Evolutionary conservation across 92 coral and sea anemone genomes (phyloP), one percentile per base, ranked within the genome.

Genomic region (Epizoanthus fatuus): DNA sequence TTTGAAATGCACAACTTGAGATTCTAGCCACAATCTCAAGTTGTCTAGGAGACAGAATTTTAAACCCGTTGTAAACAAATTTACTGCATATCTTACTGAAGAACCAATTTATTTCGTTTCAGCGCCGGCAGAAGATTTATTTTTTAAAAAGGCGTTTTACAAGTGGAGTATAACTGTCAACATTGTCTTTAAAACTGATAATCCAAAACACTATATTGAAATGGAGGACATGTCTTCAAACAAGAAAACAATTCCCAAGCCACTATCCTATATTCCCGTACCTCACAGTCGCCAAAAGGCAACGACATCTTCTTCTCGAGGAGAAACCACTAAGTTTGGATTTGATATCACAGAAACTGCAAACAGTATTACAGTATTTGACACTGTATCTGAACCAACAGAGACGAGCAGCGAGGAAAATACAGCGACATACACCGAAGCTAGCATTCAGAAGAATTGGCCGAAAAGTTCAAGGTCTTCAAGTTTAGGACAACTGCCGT

Each of bases 211-310:
- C 53, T 1, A 49, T 6, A 4, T 7, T 32, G 9, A 37, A 42
- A 77, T 77, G 70, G 82, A 77, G 54, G 70, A 77, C n/a, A 29
- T 54, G 40, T 37, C 19, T 56, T 45, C 49, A 55, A 75, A 15
- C 70, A 59, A 55, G 20, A 59, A 44, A 42, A 25, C 66, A 38
- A 75, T n/a, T 75, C 69, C 49, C 0, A 75, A 75, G 68, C 68
- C 57, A 4, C 70, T 58, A 12, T 77, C 82, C 2, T 77, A 40
- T 40, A 77, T 77, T 77, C 82, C 82, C 19, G 47, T 77, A 16
- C 82, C 70, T 19, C 42, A 29, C 56, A 77, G 68, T 39, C 82
- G 82, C 13, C 82, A 77, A 62, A 77, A 77, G 63, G 3, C 57
- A 62, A 38, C 55, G 19, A 77, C 58, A 77, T 10, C 81, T 4